These are phyloP conservation scores for Threskiornis aethiopicus DNA, from an alignment of 2,797 vertebrate species.

Conservation along the genomic window DNA sequence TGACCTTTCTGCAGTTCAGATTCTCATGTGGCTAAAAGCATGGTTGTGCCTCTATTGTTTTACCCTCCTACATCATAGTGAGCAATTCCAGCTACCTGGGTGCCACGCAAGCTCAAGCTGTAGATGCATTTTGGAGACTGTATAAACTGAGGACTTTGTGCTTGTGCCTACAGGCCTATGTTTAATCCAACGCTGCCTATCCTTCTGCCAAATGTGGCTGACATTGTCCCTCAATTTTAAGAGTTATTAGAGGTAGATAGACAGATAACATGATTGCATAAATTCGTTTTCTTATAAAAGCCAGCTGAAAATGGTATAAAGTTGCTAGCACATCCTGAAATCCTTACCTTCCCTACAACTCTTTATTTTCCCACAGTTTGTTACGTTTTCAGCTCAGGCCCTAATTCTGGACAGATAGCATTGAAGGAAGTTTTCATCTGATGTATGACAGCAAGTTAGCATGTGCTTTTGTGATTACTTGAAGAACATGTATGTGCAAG, in stretches of 20 bases:
- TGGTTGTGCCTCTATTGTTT: neutral
- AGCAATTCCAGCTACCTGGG: neutral
- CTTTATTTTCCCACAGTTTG: neutral
- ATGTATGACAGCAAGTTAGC: neutral
- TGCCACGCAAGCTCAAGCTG: neutral
- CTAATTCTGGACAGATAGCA: neutral
- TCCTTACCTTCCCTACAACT: neutral
- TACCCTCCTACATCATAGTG: neutral
- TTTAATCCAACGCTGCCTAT: neutral
- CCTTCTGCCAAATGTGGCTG: neutral
- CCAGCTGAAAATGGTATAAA: neutral
- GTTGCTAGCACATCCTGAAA: neutral
- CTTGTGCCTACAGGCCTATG: neutral
- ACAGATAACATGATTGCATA: neutral
- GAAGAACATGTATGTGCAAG: neutral
- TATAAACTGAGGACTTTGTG: neutral
- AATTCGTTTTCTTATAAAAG: neutral
- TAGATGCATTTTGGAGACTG: neutral
- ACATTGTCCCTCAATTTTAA: neutral
- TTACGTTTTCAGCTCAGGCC: neutral
- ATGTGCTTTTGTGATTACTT: neutral
- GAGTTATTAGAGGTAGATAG: neutral
- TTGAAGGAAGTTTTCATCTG: neutral
- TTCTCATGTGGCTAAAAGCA: neutral
- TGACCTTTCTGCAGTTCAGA: neutral